Base-by-base conservation (phyloP, 1,140 invertebrate species). In the Notospermus geniculatus region DNA sequence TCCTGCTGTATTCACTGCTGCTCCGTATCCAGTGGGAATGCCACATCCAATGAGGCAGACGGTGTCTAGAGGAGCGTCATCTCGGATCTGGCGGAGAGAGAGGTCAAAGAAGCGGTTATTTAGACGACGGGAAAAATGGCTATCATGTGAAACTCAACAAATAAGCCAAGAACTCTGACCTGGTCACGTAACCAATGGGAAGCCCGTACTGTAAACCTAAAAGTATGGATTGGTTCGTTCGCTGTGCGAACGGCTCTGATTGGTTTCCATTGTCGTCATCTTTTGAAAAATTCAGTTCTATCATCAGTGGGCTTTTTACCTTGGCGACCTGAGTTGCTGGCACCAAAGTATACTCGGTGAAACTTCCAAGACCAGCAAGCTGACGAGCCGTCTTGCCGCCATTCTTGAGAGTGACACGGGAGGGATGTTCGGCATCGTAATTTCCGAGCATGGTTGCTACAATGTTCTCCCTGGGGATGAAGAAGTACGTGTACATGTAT, bases 321-420 rank as follows among this genome's bases (percentile, higher is more conserved):
- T 81, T 83, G n/a, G 65, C 65, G 15, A 82, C 63, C 58, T 71
- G 77, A 29, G 98, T 94, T 83, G 96, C 96, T 70, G 92, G 88
- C 64, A 98, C 93, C 11, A 99, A 97, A 7, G 96, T 98, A 77
- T 97, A 99, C 82, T 99, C 91, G 67, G 90, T 90, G 77, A 99
- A 99, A 1, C 94, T 95, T 1, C 94, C 97, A 66, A 91, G n/a
- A 96, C 97, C 97, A 99, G 99, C 71, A 97, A 99, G 80, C 99
- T 96, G 74, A 85, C 95, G 0, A 99, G 62, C 30, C 86, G 83
- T 83, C 95, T 84, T 81, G 95, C 80, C 28, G 82, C 80, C 4
- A 70, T 55, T 55, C 82, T 84, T 29, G 57, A 69, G 69, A 43
- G 46, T 23, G 46, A 50, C n/a, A 50, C 25, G 46, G n/a, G 25